phyloP scores from a whole-genome alignment of 1,140 invertebrate genomes.

The Tribolium castaneum region DNA sequence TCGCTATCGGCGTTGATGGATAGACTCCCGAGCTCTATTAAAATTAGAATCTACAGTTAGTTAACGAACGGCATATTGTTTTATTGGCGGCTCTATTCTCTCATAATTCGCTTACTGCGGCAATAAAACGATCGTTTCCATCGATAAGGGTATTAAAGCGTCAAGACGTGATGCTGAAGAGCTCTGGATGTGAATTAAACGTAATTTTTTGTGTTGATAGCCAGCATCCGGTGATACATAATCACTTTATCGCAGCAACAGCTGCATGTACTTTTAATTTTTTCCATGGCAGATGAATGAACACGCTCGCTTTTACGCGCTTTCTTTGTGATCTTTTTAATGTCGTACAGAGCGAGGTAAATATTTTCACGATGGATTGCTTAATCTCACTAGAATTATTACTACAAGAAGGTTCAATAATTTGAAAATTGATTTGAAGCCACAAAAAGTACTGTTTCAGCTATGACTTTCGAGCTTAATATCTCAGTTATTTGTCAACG shows the following conservation, averaged over 20 bases:
- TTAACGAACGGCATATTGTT: not conserved
- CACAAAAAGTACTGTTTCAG: too few relatives aligned
- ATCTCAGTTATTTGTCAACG: too few relatives aligned
- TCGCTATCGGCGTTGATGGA: not conserved
- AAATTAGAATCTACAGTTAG: conserved; percentile 11
- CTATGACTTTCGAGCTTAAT: too few relatives aligned
- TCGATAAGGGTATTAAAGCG: conserved; percentile 19
- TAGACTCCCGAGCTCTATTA: not conserved
- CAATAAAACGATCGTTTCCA: not conserved
- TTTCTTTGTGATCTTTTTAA: too few relatives aligned
- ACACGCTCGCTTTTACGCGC: not conserved
- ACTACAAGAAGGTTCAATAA: too few relatives aligned
- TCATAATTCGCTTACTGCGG: not conserved
- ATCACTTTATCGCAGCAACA: conserved; percentile 22
- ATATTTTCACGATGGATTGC: too few relatives aligned
- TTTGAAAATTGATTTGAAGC: too few relatives aligned
- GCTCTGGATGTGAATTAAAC: conserved; percentile 8
- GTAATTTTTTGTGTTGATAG: conserved; percentile 25
- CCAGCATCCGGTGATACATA: conserved; percentile 33
- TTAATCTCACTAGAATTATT: too few relatives aligned
- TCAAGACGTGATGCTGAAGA: not conserved
- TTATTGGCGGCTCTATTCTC: not conserved
- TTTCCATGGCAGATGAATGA: not conserved
- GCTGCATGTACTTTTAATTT: not conserved
- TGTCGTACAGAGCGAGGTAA: too few relatives aligned